These are phyloP conservation scores for Ostrea denselamellosa DNA, from an alignment of 1,140 invertebrate species.

Conservation along the genomic window DNA sequence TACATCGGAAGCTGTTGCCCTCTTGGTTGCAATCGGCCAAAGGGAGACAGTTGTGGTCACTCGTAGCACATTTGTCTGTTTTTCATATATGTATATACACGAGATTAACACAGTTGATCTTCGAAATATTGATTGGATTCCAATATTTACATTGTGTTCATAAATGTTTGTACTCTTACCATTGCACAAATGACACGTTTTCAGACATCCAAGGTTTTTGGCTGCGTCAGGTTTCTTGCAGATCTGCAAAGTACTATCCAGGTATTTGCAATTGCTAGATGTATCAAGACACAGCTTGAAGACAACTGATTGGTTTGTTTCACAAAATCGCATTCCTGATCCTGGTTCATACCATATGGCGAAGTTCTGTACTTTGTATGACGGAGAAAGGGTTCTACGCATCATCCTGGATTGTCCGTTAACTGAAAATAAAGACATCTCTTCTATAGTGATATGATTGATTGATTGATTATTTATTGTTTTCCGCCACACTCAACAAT, in stretches of 20 bases:
- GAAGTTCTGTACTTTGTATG: conserved; percentile 4
- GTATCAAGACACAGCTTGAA: neutral
- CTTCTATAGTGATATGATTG: too few species aligned
- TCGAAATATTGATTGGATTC: too few species aligned
- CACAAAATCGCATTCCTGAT: conserved; percentile 5
- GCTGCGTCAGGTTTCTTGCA: conserved; percentile 8
- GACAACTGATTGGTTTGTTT: neutral
- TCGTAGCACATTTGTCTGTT: conserved; percentile 9
- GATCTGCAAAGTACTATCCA: neutral
- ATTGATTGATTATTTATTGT: too few species aligned
- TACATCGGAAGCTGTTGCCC: neutral
- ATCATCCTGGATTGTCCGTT: neutral
- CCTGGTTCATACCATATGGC: conserved; percentile 10
- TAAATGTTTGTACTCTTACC: neutral
- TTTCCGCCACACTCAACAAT: too few species aligned
- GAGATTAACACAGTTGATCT: too few species aligned
- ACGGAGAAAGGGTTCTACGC: neutral
- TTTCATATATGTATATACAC: neutral
- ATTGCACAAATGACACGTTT: neutral
- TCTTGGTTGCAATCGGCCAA: neutral
- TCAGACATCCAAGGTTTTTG: conserved; percentile 2
- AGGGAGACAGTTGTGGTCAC: conserved; percentile 1
- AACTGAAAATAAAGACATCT: neutral
- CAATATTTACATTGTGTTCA: too few species aligned
- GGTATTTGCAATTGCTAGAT: neutral